phyloP scores from a whole-genome alignment of 2,888 invertebrate genomes.

The Macrosiphum euphorbiae region DNA sequence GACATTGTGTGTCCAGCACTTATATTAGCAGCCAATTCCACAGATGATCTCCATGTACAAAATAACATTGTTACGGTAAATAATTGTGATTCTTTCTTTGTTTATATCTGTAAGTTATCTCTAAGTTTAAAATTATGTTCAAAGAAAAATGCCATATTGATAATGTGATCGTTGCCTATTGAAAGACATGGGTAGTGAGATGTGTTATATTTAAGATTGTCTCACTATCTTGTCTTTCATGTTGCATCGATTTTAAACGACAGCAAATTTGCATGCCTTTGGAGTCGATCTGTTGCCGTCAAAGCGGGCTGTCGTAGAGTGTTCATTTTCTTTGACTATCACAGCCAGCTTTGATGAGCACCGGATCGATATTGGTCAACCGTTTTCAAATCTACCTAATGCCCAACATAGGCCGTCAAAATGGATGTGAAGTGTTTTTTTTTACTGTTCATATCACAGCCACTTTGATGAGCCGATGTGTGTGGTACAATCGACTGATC shows the following conservation, averaged over 20 bases:
- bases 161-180: slow-evolving; percentile 71
- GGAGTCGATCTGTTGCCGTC: slow-evolving; percentile 69
- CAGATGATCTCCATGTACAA: slow-evolving; percentile 63
- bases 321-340: slow-evolving; percentile 76
- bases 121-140: slow-evolving; percentile 1
- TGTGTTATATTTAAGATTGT: slow-evolving; percentile 77
- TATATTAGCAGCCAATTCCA: slow-evolving; percentile 56
- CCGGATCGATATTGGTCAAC: slow-evolving; percentile 64
- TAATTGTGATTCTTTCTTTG: slow-evolving; percentile 25
- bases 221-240: slow-evolving; percentile 99
- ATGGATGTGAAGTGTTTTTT: slow-evolving; percentile 85
- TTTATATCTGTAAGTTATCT: neutral
- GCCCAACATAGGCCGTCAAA: slow-evolving; percentile 76
- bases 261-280: slow-evolving; percentile 45
- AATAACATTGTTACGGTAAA: slow-evolving; percentile 63
- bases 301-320: slow-evolving; percentile 87
- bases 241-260: slow-evolving; percentile 70
- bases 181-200: slow-evolving; percentile 99
- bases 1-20: slow-evolving; percentile 59
- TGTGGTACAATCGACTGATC: slow-evolving; percentile 29
- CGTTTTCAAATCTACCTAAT: slow-evolving; percentile 13
- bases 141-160: neutral
- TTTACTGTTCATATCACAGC: slow-evolving; percentile 90
- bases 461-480: slow-evolving; percentile 89
- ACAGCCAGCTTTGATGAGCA: slow-evolving; percentile 98